Base-by-base conservation (phyloP, 2,888 invertebrate species). In the Apotomis betuletana region DNA sequence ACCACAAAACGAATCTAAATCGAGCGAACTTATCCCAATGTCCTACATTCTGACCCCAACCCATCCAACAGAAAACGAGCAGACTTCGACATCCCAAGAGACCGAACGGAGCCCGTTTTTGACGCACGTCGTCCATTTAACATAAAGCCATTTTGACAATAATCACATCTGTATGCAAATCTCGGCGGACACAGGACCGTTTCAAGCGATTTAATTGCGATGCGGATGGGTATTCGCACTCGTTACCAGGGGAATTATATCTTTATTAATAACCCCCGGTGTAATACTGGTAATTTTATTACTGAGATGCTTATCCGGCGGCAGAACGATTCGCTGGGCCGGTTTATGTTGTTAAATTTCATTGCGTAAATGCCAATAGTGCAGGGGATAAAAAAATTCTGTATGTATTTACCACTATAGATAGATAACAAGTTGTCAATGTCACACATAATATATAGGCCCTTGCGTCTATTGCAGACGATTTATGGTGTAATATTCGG, bases 231-330 rank as follows among this genome's bases (percentile, higher is more conserved):
- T 72, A 65, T 62, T 67, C 70, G 69, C 71, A 69, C 73, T 74
- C 69, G 68, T 70, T 64, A 70, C 67, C 65, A 64, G 71, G 65
- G 70, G 74, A 70, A 74, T 74, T 74, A 74, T 70, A 75, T 78
- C 78, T 78, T 75, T 78, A 78, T 78, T 78, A 78, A 78, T 78
- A 77, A 77, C 78, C 75, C 75, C 71, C 55, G 75, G 72, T 75
- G 75, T 74, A 74, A 74, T 70, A 69, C 72, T 72, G 69, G 74
- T 76, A 75, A 77, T 78, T 75, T 77, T 74, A 75, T 77, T 76
- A 77, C 64, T 60, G 69, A 49, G 68, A 63, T 72, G 67, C 36
- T 67, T 67, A 62, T 58, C 67, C 67, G 36, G 9, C n/a, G 58
- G 57, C 38, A 57, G 44, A 67, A 62, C 55, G 61, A 55, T 62